phyloP scores from a whole-genome alignment of 2,113 vertebrate genomes.

The Laticauda colubrina region DNA sequence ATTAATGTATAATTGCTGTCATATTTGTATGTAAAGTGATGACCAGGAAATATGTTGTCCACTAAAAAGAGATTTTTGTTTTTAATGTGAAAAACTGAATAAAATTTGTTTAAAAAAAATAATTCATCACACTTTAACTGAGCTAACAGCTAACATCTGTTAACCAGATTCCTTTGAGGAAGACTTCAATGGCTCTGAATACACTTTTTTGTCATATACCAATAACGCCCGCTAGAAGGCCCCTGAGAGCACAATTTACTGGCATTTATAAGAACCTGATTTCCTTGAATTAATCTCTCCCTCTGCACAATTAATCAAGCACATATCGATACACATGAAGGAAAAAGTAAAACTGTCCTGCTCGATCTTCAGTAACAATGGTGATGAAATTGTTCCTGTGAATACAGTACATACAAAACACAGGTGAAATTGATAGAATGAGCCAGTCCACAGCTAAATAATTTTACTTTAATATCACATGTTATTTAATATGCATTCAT shows the following conservation, averaged over 20 bases:
- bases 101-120: too few species aligned
- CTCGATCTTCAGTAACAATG: neutral
- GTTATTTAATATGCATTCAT: neutral
- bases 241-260: neutral
- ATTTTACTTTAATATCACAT: neutral
- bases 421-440: neutral
- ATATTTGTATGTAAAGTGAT: too few species aligned
- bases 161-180: neutral
- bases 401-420: neutral
- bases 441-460: neutral
- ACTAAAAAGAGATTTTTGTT: too few species aligned
- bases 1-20: too few species aligned
- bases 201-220: conserved; percentile 26
- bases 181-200: conserved; percentile 40
- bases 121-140: neutral
- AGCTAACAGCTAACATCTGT: neutral
- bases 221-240: conserved; percentile 23
- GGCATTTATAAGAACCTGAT: neutral
- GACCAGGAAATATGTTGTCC: too few species aligned
- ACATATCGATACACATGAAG: neutral
- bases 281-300: neutral
- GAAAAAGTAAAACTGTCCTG: neutral
- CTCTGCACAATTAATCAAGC: neutral
- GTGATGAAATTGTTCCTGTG: neutral
- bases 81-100: too few species aligned